A percentile compares a stretch with the other conserved stretches of the same genome.
phyloP scores from a whole-genome alignment of 1,140 invertebrate species.

The Halictus rubicundus region DNA sequence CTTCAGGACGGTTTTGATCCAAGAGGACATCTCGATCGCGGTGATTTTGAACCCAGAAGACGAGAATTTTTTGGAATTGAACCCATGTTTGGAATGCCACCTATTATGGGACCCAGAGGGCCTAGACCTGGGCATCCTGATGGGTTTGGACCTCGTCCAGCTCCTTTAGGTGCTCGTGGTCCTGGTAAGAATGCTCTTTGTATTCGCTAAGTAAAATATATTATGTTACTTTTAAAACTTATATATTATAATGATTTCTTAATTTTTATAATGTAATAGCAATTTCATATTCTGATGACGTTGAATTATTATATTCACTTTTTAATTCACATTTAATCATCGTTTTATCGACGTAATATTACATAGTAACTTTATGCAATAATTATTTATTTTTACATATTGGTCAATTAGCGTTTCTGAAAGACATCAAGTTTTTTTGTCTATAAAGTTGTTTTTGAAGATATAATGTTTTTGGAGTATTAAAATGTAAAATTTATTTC shows the following conservation, averaged over 20 bases:
- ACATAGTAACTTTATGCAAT: too few species aligned
- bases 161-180: constrained; percentile 71
- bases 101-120: constrained; percentile 77
- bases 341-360: background rate
- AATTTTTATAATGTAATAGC: background rate
- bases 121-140: constrained; percentile 78
- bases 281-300: background rate
- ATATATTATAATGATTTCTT: background rate
- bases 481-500: background rate
- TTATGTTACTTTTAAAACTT: background rate
- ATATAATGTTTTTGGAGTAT: background rate
- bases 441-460: background rate
- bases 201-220: background rate
- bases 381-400: too few species aligned
- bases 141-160: constrained; percentile 75
- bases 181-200: constrained; percentile 70
- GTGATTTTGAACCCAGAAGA: constrained; percentile 75
- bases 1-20: constrained; percentile 73
- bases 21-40: constrained; percentile 69
- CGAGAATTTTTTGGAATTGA: constrained; percentile 77
- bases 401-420: too few species aligned
- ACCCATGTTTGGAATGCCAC: constrained; percentile 74
- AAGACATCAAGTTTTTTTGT: background rate
- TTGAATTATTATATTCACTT: too few species aligned
- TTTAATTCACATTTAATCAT: too few species aligned